Evolutionary conservation across 2,888 invertebrate genomes (phyloP), one percentile per base, ranked within the genome.

Genomic region (Lycia hirtaria): DNA sequence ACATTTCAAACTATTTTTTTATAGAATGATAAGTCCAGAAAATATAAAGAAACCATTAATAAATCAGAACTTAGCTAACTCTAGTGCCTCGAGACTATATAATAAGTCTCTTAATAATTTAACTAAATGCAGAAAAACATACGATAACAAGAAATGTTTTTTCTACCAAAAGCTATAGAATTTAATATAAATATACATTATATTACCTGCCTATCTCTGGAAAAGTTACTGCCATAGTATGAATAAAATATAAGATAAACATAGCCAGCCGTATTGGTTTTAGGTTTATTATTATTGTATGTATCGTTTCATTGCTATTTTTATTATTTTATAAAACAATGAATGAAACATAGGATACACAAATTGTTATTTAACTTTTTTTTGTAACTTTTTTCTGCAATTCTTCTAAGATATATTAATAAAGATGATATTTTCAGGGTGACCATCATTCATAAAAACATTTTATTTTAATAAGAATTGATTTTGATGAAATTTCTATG

Each of bases 181-280:
- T 2, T 33, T 7, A 15, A 28, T 10, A 9, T 28, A 10, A 28
- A 28, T 28, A 28, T 7, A 15, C 15, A 7, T n/a, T 33, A 7
- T 33, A 33, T 5, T 15, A n/a, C n/a, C n/a, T n/a, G n/a, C n/a
- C n/a, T 15, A 5, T 4, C 12, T 33, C 7, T 33, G 37, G 19
- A 37, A 37, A 19, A n/a, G 17, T 14, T 17, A 19, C 19, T 37
- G 5, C n/a, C n/a, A n/a, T n/a, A n/a, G n/a, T n/a, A n/a, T n/a
- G n/a, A n/a, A n/a, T n/a, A n/a, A n/a, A n/a, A n/a, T 19, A 37
- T 40, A 17, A 40, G 9, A 20, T 22, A 12, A 38, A 22, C 3
- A 40, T 24, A 3, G 9, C 24, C 12, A 40, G 12, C 9, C 14
- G 30, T 44, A 30, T 44, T 44, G 19, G 19, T 44, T 44, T 44